Percentiles rank a stretch among this genome's conserved stretches.
phyloP scores from a whole-genome alignment of 2,888 invertebrate genomes.

The Scaptomyza flava region DNA sequence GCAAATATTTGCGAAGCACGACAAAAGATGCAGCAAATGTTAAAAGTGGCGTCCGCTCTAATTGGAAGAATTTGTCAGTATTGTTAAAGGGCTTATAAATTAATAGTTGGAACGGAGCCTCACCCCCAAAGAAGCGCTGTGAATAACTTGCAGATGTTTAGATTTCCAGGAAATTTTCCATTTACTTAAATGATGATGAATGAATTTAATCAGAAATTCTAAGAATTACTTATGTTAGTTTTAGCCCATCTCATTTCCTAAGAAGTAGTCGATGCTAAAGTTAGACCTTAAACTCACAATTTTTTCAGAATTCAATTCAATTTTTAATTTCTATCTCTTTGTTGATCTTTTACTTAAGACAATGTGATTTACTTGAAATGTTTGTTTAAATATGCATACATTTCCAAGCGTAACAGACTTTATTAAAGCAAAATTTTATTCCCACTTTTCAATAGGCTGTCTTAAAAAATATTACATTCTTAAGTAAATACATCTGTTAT shows the following conservation, averaged over 20 bases:
- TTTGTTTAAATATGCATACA: too few relatives aligned
- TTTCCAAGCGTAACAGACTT: too few relatives aligned
- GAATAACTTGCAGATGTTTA: neutral
- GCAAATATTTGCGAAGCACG: slow-evolving; percentile 69
- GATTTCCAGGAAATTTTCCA: neutral
- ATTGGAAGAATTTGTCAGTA: slow-evolving; percentile 73
- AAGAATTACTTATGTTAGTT: neutral
- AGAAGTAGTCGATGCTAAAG: neutral
- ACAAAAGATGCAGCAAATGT: slow-evolving; percentile 34
- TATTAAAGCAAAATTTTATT: too few relatives aligned
- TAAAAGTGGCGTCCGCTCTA: slow-evolving; percentile 52
- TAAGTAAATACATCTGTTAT: neutral
- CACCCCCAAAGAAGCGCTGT: slow-evolving; percentile 5
- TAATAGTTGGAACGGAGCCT: slow-evolving; percentile 36
- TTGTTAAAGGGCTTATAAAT: slow-evolving; percentile 52
- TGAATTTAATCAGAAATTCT: neutral
- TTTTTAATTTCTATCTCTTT: too few relatives aligned
- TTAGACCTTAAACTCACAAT: too few relatives aligned
- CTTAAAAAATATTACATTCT: neutral
- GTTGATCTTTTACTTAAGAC: too few relatives aligned
- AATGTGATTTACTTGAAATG: too few relatives aligned
- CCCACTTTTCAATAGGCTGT: too few relatives aligned
- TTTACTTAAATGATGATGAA: neutral
- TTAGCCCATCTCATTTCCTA: neutral
- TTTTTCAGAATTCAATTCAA: too few relatives aligned